phyloP scores from a whole-genome alignment of 2,113 vertebrate species.

The Meriones unguiculatus region DNA sequence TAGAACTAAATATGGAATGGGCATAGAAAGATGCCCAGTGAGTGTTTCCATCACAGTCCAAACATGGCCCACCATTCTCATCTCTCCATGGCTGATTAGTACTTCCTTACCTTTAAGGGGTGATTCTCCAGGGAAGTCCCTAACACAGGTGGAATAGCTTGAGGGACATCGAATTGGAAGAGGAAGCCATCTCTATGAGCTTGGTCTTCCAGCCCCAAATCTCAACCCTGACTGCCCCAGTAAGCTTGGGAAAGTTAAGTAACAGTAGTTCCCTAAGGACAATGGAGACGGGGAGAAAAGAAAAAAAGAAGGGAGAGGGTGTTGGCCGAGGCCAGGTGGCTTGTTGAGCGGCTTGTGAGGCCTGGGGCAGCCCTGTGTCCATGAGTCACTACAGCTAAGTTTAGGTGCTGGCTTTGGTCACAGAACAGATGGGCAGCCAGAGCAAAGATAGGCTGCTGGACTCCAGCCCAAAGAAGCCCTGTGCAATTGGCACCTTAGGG shows the following conservation, averaged over 20 bases:
- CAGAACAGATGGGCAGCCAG: conserved; percentile 66
- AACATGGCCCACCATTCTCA: fast-evolving
- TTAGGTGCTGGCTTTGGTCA: conserved; percentile 62
- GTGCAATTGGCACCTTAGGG: neutral
- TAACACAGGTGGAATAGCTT: neutral
- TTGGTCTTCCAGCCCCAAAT: neutral
- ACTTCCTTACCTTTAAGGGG: neutral
- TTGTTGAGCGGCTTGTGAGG: conserved; percentile 32
- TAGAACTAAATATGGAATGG: neutral
- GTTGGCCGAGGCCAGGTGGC: neutral
- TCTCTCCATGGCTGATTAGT: neutral
- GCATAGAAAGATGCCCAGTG: neutral
- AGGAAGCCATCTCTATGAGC: neutral
- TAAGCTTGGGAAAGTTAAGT: neutral
- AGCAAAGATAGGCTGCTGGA: conserved; percentile 33
- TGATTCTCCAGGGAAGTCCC: too few species aligned
- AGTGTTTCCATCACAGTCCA: neutral
- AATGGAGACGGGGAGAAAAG: neutral
- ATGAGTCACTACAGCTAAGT: conserved; percentile 70
- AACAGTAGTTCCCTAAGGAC: neutral
- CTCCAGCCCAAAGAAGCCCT: neutral
- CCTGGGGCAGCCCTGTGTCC: conserved; percentile 14
- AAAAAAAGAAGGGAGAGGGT: neutral
- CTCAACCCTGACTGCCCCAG: neutral
- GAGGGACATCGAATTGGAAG: neutral